phyloP scores from a whole-genome alignment of 2,113 vertebrate species.

The Callopanchax toddi region DNA sequence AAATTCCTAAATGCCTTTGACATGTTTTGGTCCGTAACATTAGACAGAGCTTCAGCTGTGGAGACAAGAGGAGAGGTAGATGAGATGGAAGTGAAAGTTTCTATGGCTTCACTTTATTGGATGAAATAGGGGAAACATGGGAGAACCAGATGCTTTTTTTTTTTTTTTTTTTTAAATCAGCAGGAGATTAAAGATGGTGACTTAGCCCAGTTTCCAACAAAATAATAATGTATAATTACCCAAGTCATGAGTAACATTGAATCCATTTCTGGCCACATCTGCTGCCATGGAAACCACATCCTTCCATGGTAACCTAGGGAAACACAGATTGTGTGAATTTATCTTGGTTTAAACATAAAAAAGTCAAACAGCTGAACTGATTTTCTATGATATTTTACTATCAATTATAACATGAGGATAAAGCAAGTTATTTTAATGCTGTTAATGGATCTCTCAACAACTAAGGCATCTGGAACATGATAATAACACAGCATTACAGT shows the following conservation, averaged over 20 bases:
- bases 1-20: slow-evolving; percentile 84
- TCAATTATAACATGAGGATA: too few relatives aligned
- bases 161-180: background rate
- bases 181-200: background rate
- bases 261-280: slow-evolving; percentile 88
- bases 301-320: slow-evolving; percentile 86
- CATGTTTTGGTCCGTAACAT: slow-evolving; percentile 82
- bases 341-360: background rate
- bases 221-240: slow-evolving; percentile 78
- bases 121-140: background rate
- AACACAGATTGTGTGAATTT: slow-evolving; percentile 1
- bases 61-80: slow-evolving; percentile 13
- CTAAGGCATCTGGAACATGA: slow-evolving; percentile 9
- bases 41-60: slow-evolving; percentile 85
- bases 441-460: slow-evolving; percentile 5
- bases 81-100: background rate
- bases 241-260: slow-evolving; percentile 94
- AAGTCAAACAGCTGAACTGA: background rate
- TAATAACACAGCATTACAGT: slow-evolving; percentile 50
- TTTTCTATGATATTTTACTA: background rate
- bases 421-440: background rate
- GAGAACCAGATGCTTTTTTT: background rate
- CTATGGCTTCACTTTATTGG: background rate
- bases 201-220: slow-evolving; percentile 1
- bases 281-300: slow-evolving; percentile 87